These are phyloP conservation scores for Geophilus truncorum DNA, from an alignment of 2,888 invertebrate genomes.

Conservation along the genomic window DNA sequence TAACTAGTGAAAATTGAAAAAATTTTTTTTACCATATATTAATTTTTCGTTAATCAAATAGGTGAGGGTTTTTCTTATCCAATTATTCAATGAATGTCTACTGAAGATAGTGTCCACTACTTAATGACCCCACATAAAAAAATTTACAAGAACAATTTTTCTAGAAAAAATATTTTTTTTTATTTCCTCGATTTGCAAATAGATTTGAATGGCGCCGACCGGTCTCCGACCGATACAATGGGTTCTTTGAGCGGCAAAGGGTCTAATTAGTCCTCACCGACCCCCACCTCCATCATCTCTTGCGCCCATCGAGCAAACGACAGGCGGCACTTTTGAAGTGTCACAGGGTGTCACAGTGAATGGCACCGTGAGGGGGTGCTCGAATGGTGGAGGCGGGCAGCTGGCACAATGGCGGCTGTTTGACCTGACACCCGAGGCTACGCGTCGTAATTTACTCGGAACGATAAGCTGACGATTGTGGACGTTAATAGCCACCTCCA, in stretches of 20 bases:
- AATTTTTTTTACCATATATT: too few relatives aligned
- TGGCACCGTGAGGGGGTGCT: background rate
- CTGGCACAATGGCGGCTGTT: slow-evolving; percentile 26
- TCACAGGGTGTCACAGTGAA: background rate
- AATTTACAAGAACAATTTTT: too few relatives aligned
- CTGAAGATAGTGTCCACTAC: too few relatives aligned
- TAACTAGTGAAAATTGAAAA: too few relatives aligned
- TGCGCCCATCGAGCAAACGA: background rate
- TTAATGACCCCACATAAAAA: too few relatives aligned
- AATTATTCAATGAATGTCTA: too few relatives aligned
- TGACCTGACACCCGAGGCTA: slow-evolving; percentile 28
- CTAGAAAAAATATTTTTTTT: background rate
- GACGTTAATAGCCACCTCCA: slow-evolving; percentile 10
- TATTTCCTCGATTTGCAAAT: background rate
- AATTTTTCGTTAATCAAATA: too few relatives aligned
- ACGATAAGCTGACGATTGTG: slow-evolving; percentile 32
- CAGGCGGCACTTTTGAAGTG: slow-evolving; percentile 14
- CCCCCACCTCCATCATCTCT: background rate
- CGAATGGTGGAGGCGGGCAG: slow-evolving; percentile 17
- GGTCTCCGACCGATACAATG: background rate
- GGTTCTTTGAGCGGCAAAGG: background rate
- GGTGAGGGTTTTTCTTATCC: too few relatives aligned
- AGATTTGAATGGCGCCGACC: background rate
- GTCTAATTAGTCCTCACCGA: background rate
- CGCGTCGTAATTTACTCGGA: slow-evolving; percentile 32